Evolutionary conservation across 2,888 invertebrate species (phyloP), one percentile per base, ranked within the genome.

Genomic region (Dinocampus coccinellae): DNA sequence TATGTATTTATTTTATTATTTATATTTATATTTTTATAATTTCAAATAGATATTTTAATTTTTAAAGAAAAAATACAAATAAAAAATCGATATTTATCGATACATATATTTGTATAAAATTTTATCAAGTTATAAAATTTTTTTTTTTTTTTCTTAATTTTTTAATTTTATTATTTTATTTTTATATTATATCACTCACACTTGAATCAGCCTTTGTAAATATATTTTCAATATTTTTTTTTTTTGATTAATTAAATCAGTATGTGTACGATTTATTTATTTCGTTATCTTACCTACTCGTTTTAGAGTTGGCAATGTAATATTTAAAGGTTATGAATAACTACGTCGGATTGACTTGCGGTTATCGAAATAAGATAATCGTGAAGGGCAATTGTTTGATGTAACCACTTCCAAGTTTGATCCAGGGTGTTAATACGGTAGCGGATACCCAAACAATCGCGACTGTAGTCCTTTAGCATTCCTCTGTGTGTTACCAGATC

Each of bases 371-470:
- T 94, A 84, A 96, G 90, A 85, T 95, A 95, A 84, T 95, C 94
- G 91, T 96, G 96, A 74, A 96, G 91, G 82, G 93, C 93, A 84
- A 94, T 93, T 78, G 96, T 96, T 89, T 95, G 95, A 88, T 96
- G 96, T 88, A 96, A 90, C 96, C 96, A 96, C 95, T 96, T 96
- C 94, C 95, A 96, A 87, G 96, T 96, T 89, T 95, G 95, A 89
- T 96, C 95, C 89, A 95, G 92, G 89, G 92, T 92, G 90, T 93
- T 94, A 89, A 94, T 93, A 90, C 95, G 94, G 91, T 92, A 92
- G 90, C 95, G 93, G 90, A 95, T 93, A 91, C 94, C 95, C 91
- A 95, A 91, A 92, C 94, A 94, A 89, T 94, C 94, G 88, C 92
- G 92, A 88, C 92, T 47, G 47, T 47, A 92, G 90, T 92, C 92